phyloP scores from a whole-genome alignment of 2,113 vertebrate species.

The Apodemus speciosus region DNA sequence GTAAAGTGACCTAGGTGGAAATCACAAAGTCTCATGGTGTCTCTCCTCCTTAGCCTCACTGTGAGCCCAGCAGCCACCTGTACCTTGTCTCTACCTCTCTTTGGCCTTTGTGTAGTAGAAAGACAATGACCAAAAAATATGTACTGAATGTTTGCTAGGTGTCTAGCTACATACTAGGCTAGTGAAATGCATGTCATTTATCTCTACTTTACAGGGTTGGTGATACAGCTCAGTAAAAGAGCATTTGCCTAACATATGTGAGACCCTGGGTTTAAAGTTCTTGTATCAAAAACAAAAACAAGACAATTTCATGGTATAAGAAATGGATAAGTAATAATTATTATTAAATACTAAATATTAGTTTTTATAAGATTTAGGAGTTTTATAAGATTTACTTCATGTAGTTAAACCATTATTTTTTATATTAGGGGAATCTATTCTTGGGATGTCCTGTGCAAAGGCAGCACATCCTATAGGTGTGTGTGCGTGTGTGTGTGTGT shows the following conservation, averaged over 20 bases:
- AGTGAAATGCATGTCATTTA: conserved; percentile 9
- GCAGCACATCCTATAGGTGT: not conserved
- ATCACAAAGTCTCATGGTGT: not conserved
- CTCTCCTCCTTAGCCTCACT: not conserved
- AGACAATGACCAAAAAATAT: not conserved
- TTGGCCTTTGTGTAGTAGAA: not conserved
- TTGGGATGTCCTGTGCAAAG: conserved; percentile 33
- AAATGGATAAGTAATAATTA: not conserved
- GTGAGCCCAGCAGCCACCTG: not conserved
- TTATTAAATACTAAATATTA: conserved; percentile 26
- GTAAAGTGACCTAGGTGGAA: not conserved
- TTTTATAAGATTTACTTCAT: not conserved
- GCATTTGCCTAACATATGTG: not conserved
- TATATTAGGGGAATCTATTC: not conserved
- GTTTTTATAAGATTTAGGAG: conserved; percentile 16
- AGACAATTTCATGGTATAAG: not conserved
- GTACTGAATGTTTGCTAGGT: not conserved
- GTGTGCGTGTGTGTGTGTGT: not conserved
- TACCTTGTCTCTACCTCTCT: not conserved
- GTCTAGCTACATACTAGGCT: not conserved
- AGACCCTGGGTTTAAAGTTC: not conserved
- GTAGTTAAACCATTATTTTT: not conserved
- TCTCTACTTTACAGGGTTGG: not conserved
- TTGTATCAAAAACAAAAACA: not conserved
- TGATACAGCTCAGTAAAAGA: not conserved